Percentiles rank a stretch among this genome's conserved stretches.
Evolutionary conservation across 2,888 invertebrate genomes (phyloP).

Genomic region (Eupithecia inturbata): DNA sequence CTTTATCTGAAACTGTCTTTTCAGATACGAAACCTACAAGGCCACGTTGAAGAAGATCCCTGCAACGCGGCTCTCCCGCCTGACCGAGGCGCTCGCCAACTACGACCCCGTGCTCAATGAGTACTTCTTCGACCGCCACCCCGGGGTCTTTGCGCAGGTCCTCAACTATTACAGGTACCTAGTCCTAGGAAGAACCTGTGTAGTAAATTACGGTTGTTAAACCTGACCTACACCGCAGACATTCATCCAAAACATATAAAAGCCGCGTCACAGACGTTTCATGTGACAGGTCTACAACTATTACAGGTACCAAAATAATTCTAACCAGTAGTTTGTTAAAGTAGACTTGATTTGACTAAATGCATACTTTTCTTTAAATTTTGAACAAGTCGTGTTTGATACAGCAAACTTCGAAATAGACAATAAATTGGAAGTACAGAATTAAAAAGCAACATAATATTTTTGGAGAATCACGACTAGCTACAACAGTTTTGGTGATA

Average conservation of each 20-base stretch:
- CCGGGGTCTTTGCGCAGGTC: constrained; percentile 97
- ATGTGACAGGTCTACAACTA: constrained; percentile 95
- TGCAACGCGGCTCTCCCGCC: constrained; percentile 95
- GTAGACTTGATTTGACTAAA: no score
- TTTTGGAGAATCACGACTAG: no score
- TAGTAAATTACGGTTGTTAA: neutral
- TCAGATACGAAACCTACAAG: constrained; percentile 93
- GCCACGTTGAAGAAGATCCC: constrained; percentile 98
- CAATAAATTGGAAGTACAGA: neutral
- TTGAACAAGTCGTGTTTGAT: neutral
- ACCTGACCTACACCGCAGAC: neutral
- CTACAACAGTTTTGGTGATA: no score
- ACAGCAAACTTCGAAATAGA: neutral
- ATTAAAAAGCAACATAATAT: no score
- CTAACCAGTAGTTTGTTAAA: no score
- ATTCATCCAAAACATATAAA: neutral
- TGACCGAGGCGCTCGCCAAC: constrained; percentile 98
- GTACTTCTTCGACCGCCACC: constrained; percentile 99
- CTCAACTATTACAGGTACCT: constrained; percentile 96
- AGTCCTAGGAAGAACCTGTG: neutral
- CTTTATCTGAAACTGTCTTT: neutral
- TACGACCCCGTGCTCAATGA: constrained; percentile 99
- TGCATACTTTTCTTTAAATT: neutral
- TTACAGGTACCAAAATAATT: constrained; percentile 87
- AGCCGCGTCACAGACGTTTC: neutral